phyloP scores from a whole-genome alignment of 1,140 invertebrate genomes.

The Galleria mellonella region DNA sequence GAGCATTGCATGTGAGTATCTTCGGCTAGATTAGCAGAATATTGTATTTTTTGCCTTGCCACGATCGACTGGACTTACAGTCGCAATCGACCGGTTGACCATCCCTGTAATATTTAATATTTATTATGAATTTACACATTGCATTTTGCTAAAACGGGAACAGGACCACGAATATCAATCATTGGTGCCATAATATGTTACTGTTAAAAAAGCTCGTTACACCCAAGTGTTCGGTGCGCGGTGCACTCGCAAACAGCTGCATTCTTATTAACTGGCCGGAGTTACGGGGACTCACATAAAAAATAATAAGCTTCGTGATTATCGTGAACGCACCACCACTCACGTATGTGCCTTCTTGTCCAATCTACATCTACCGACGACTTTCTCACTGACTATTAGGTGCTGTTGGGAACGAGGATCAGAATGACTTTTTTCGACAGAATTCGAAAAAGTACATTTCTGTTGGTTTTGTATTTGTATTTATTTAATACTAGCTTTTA shows the following conservation, averaged over 20 bases:
- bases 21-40: too few relatives aligned
- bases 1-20: too few relatives aligned
- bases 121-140: neutral
- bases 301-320: slow-evolving; percentile 60
- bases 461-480: too few relatives aligned
- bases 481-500: too few relatives aligned
- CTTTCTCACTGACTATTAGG: slow-evolving; percentile 41
- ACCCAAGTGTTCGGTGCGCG: neutral
- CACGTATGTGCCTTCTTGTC: slow-evolving; percentile 19
- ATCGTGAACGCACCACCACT: slow-evolving; percentile 29
- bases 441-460: too few relatives aligned
- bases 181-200: too few relatives aligned
- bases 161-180: too few relatives aligned
- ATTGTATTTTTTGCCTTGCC: too few relatives aligned
- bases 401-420: slow-evolving; percentile 1
- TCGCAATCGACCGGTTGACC: too few relatives aligned
- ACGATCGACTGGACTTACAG: too few relatives aligned
- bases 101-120: neutral
- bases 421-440: slow-evolving; percentile 32
- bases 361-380: slow-evolving; percentile 41
- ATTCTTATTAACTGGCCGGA: slow-evolving; percentile 19
- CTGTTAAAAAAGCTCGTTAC: slow-evolving; percentile 1
- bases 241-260: slow-evolving; percentile 2
- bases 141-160: too few relatives aligned
- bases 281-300: slow-evolving; percentile 47